Evolutionary conservation across 1,140 invertebrate species (phyloP), one percentile per base, ranked within the genome.

Genomic region (Scaptodrosophila lebanonensis): DNA sequence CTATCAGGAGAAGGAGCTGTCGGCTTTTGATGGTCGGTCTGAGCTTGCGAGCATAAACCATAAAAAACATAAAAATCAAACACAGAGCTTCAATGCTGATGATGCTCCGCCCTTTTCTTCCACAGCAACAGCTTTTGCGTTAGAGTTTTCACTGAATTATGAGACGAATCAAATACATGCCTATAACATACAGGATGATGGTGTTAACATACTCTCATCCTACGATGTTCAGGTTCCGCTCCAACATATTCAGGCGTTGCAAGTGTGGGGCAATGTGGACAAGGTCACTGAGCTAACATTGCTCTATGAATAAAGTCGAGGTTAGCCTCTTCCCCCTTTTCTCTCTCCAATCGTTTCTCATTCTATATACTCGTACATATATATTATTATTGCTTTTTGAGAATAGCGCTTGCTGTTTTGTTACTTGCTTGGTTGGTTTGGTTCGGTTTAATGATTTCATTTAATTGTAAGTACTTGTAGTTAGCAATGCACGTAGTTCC

Each of bases 251-350:
- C 53, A 82, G 42, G 64, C 76, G 18, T 22, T 86, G 8, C 84
- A 86, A 53, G 69, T 86, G 20, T 86, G 84, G 82, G 84, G 82
- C 13, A 84, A 86, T 65, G 82, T 86, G 9, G 39, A 71, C 45
- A 86, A 86, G 57, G 57, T 86, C 15, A 66, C 58, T 4, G 53
- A 66, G 16, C 59, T 86, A 53, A 50, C 64, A 32, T 54, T 86
- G 35, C 20, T 9, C 45, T 79, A 79, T 30, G 65, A 79, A 56
- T 82, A 25, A 25, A 8, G 3, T 25, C 8, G 22, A 25, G 22
- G 22, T 25, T 25, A 25, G 22, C 22, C 8, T 25, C 8, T 3
- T 25, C 3, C 8, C 8, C 8, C 8, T 25, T 25, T 25, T 25
- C 22, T 8, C n/a, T n/a, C n/a, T n/a, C n/a, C n/a, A n/a, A n/a